Base-by-base conservation (phyloP, 2,888 invertebrate species). In the Drosophila acutilabella region DNA sequence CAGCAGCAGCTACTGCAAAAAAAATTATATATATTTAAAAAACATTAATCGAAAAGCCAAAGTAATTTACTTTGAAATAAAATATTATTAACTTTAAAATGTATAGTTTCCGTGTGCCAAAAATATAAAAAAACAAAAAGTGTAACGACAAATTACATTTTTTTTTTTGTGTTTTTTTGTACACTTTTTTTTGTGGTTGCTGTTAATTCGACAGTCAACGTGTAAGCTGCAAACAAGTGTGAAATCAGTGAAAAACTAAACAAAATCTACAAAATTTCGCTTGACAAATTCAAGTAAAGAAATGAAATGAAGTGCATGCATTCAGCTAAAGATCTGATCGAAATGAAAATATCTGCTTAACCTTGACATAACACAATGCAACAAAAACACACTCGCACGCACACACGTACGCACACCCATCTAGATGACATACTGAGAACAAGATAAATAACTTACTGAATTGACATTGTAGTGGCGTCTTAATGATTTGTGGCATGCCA, bases 401-500 rank as follows among this genome's bases (percentile, higher is more conserved):
- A 40, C 20, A 51, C 36, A n/a, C 20, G n/a, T 18, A n/a, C n/a
- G 18, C 38, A 26, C 30, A 30, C 14, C n/a, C n/a, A 30, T 14
- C 5, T 14, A 11, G 4, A 14, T 16, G 54, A n/a, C 13, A 18
- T 30, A 42, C 11, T 40, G 40, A 20, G 26, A 54, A 45, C 45
- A 38, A 57, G 26, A 57, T 58, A 26, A 58, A 50, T 41, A 41
- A 40, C 18, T 4, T 13, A 40, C n/a, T 30, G 50, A 33, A 33
- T 56, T 47, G 36, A 51, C 45, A 36, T 45, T 45, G 44, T 53
- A 42, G 67, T 76, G 67, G 62, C 64, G 40, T 38, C 26, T 51
- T 16, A 71, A 62, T 59, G 78, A 48, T 36, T 64, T 60, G 56
- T 38, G 71, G 74, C 80, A 88, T 77, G 78, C 65, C 69, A 71